phyloP scores from a whole-genome alignment of 2,888 invertebrate species.

The Apomyelois bistriatella region DNA sequence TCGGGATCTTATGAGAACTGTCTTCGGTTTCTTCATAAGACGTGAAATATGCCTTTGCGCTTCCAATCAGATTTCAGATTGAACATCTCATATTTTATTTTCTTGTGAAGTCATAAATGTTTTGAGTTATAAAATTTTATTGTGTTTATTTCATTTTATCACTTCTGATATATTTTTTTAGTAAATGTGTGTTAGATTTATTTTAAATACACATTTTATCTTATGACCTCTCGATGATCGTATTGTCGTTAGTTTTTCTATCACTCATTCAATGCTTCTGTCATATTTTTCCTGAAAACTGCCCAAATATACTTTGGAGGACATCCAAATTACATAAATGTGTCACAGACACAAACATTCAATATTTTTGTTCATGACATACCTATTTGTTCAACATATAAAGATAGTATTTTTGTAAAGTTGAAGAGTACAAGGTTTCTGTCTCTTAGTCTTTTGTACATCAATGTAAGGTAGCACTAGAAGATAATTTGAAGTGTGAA shows the following conservation, averaged over 20 bases:
- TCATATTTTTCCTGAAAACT: neutral
- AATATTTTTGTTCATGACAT: neutral
- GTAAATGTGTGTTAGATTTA: neutral
- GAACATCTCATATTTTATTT: conserved; percentile 7
- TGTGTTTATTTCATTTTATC: neutral
- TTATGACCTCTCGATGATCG: too few relatives aligned
- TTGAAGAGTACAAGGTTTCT: too few relatives aligned
- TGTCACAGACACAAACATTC: conserved; percentile 2
- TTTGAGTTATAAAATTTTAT: conserved; percentile 1
- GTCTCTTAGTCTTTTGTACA: too few relatives aligned
- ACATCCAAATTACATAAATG: neutral
- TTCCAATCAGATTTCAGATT: conserved; percentile 1
- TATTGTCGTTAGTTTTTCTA: neutral
- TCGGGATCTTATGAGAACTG: neutral
- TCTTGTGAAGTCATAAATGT: conserved; percentile 3
- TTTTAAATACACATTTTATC: too few relatives aligned
- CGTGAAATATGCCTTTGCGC: neutral
- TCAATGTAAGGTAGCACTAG: too few relatives aligned
- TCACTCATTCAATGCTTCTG: neutral
- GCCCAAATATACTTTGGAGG: neutral
- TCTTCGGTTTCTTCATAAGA: neutral
- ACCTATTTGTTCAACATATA: conserved; percentile 24
- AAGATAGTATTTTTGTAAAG: too few relatives aligned
- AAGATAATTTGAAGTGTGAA: too few relatives aligned
- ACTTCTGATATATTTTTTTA: neutral